Conservation (phyloP, 1,140 invertebrate species). For the Periplaneta americana region DNA sequence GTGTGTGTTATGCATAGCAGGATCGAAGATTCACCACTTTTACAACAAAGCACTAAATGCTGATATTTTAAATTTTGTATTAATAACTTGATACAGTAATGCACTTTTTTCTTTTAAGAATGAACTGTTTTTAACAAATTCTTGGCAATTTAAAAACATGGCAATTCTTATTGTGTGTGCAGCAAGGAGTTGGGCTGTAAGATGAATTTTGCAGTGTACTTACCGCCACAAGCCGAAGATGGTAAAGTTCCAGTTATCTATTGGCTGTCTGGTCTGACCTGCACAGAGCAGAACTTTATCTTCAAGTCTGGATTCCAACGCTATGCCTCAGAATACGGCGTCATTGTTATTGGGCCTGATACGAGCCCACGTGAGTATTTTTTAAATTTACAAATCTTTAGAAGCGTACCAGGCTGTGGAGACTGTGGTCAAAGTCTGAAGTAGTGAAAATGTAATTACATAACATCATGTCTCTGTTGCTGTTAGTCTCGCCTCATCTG, state of each 20-base stretch:
- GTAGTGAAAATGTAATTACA: too few species aligned
- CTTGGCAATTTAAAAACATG: neutral
- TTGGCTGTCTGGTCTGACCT: conserved; percentile 91
- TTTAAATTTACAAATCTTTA: too few species aligned
- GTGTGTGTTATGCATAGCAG: neutral
- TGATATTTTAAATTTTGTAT: neutral
- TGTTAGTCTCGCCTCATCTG: too few species aligned
- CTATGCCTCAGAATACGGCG: conserved; percentile 72
- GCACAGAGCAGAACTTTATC: conserved; percentile 95
- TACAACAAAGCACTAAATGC: neutral
- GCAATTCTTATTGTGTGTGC: neutral
- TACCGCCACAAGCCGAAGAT: conserved; percentile 71
- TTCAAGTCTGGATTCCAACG: conserved; percentile 91
- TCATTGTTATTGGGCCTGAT: conserved; percentile 89
- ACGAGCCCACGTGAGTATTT: conserved; percentile 78
- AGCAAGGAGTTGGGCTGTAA: conserved; percentile 65
- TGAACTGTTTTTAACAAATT: neutral
- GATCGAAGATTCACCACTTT: neutral
- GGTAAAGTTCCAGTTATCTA: conserved; percentile 77
- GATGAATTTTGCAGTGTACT: conserved; percentile 90
- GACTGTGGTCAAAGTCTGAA: too few species aligned
- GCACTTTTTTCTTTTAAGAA: neutral
- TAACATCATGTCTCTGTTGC: too few species aligned
- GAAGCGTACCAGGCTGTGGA: too few species aligned
- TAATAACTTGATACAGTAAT: neutral